A percentile compares a stretch with the other conserved stretches of the same genome.
These are phyloP conservation scores for Oryzias dopingdopingensis DNA, from an alignment of 2,797 vertebrate genomes.

Conservation along the genomic window DNA sequence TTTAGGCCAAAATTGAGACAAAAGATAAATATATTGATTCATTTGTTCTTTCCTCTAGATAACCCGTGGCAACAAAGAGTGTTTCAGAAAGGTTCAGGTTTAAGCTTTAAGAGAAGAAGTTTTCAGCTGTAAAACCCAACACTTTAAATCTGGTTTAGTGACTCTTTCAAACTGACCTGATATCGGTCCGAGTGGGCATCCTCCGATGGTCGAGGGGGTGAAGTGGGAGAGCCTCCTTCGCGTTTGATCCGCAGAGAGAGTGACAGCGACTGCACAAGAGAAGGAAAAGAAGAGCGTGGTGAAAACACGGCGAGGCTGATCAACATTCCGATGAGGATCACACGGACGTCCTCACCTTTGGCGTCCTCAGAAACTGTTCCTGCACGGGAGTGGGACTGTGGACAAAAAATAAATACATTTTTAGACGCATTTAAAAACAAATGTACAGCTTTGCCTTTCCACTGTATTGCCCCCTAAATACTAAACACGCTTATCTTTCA, in stretches of 20 bases:
- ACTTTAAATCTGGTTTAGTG: not conserved
- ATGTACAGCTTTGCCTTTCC: constrained; percentile 8
- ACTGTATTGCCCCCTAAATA: not conserved
- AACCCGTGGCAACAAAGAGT: not conserved
- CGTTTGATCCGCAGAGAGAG: constrained; percentile 93
- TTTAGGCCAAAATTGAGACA: too few relatives aligned
- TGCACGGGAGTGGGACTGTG: constrained; percentile 47
- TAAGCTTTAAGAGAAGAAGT: too few relatives aligned
- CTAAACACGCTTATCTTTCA: constrained; percentile 28
- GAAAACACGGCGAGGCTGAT: not conserved
- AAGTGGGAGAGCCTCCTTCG: constrained; percentile 88
- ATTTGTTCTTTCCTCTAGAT: too few relatives aligned
- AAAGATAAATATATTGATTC: too few relatives aligned
- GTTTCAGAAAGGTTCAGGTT: not conserved
- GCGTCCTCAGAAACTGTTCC: constrained; percentile 54
- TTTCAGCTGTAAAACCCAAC: not conserved
- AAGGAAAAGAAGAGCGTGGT: too few relatives aligned
- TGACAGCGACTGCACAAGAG: constrained; percentile 80
- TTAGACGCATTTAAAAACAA: constrained; percentile 1
- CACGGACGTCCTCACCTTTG: constrained; percentile 58
- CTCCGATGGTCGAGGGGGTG: constrained; percentile 86
- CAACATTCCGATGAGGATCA: not conserved
- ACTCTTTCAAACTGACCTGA: constrained; percentile 73
- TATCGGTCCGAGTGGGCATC: constrained; percentile 93
- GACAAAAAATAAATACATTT: constrained; percentile 10